A percentile compares a stretch with the other conserved stretches of the same genome.
phyloP scores from a whole-genome alignment of 1,140 invertebrate species.

The Aphelinus atriplicis region DNA sequence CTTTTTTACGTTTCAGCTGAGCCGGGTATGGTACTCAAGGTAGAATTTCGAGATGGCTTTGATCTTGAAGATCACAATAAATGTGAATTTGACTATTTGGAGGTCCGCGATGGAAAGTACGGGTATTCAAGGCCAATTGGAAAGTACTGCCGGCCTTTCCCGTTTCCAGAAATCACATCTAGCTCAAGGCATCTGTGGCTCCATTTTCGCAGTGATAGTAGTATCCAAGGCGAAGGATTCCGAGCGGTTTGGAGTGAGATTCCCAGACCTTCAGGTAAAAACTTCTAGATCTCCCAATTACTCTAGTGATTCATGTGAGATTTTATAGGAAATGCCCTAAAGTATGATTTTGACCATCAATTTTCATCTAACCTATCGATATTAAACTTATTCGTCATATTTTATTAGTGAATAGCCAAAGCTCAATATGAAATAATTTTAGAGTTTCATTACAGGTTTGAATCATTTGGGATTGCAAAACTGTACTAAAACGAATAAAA shows the following conservation, averaged over 20 bases:
- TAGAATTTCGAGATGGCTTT: conserved; percentile 87
- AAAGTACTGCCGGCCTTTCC: conserved; percentile 79
- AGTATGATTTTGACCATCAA: no score
- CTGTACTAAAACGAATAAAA: no score
- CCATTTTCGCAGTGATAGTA: conserved; percentile 85
- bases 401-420: no score
- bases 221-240: conserved; percentile 85
- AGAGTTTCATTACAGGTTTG: no score
- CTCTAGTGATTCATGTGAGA: no score
- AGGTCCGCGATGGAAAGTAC: conserved; percentile 85
- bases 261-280: conserved; percentile 63
- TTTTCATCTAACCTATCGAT: no score
- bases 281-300: neutral
- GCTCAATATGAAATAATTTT: no score
- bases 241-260: conserved; percentile 79
- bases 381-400: no score
- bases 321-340: no score
- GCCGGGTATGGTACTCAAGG: conserved; percentile 75
- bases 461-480: no score
- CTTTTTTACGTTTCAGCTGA: conserved; percentile 73
- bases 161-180: conserved; percentile 81
- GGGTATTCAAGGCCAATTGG: conserved; percentile 80
- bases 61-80: conserved; percentile 77
- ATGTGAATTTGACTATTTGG: conserved; percentile 86
- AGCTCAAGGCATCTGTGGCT: conserved; percentile 83